Evolutionary conservation across 2,113 vertebrate species (phyloP), one percentile per base, ranked within the genome.

Genomic region (Danio rerio): DNA sequence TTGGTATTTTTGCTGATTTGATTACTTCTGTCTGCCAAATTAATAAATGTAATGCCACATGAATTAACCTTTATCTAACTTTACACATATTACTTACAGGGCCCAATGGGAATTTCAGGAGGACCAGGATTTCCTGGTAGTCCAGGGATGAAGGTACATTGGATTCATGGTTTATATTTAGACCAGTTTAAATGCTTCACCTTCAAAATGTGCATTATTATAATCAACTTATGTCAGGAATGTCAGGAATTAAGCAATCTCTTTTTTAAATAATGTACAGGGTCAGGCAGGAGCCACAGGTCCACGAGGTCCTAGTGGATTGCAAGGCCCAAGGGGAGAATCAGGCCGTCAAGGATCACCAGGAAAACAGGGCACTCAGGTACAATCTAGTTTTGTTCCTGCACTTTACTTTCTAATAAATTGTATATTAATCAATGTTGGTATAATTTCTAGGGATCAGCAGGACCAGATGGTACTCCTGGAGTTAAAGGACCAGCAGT

Each of bases 251-350:
- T 0, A 75, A 13, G 9, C 62, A 52, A 49, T 15, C 6, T 59
- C 5, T 59, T 82, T 31, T 31, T 5, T 20, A 69, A 65, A 40
- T 13, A 40, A 53, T 43, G 4, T 62, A 18, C 40, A 99, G 98
- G 98, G 98, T 82, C 95, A 98, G 91, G 94, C 96, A 15, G 98
- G 98, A 49, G 95, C 97, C 0, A 96, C 96, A 0, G 98, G 98
- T 1, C 95, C 96, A 10, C 94, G 98, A 88, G 98, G 98, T 42
- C 94, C 95, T 40, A 92, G 93, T 88, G 98, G 98, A 72, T 96
- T 90, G 49, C 98, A 99, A 86, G 98, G 98, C 47, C 87, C 94
- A 77, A 93, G 98, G 90, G 98, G 98, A 5, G 96, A 98, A 78
- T 90, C 91, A 0, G 98, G 98, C 58, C 94, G 88, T 0, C 92